Percentiles rank a stretch among this genome's conserved stretches.
phyloP scores from a whole-genome alignment of 1,140 invertebrate species.

The Drosophila pruinosa region DNA sequence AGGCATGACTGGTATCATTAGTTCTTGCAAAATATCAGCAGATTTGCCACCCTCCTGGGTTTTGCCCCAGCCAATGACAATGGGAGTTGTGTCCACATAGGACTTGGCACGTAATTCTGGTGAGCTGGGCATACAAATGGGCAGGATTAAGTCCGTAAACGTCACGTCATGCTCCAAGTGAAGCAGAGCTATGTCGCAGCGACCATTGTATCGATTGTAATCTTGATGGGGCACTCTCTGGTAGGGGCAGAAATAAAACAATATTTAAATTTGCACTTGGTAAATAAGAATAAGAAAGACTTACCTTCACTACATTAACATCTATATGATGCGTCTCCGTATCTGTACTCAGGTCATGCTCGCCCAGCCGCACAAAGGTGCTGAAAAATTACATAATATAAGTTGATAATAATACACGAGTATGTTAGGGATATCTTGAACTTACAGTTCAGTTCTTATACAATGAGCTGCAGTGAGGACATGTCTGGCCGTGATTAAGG shows the following conservation, averaged over 20 bases:
- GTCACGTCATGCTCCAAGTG: constrained; percentile 62
- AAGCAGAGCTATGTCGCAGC: constrained; percentile 68
- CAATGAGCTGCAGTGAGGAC: background rate
- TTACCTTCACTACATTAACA: constrained; percentile 24
- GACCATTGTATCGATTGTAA: constrained; percentile 61
- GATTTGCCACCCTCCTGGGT: constrained; percentile 84
- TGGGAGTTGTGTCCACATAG: constrained; percentile 83
- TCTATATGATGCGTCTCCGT: background rate
- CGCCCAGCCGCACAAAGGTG: background rate
- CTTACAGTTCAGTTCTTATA: background rate
- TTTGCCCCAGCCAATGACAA: constrained; percentile 92
- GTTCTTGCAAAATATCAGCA: constrained; percentile 86
- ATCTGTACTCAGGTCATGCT: background rate
- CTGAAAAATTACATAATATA: background rate
- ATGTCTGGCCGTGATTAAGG: background rate
- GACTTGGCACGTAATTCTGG: constrained; percentile 48
- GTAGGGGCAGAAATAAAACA: background rate
- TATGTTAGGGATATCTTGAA: background rate
- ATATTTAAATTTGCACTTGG: background rate
- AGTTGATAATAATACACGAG: too few relatives aligned
- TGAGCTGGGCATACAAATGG: constrained; percentile 64
- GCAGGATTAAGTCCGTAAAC: constrained; percentile 52
- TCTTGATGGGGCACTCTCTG: constrained; percentile 54
- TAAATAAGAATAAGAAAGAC: background rate
- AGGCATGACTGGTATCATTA: constrained; percentile 89